A percentile compares a stretch with the other conserved stretches of the same genome.
Evolutionary conservation across 2,797 vertebrate genomes (phyloP).

Genomic region (Eulemur mongoz): DNA sequence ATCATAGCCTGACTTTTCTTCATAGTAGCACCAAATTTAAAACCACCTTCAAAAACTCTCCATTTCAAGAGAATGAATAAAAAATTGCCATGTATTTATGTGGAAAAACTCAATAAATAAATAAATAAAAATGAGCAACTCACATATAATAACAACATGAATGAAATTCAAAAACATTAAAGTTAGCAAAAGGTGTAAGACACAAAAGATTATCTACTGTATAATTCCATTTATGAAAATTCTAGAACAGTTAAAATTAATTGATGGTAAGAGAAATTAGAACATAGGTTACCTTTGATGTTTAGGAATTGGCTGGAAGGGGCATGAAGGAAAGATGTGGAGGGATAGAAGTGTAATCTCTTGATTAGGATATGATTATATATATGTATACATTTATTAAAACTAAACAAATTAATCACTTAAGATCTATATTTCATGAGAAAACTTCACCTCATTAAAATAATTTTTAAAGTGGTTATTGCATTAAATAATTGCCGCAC

Average conservation of each 20-base stretch:
- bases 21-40: not conserved
- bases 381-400: not conserved
- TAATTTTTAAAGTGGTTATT: not conserved
- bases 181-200: not conserved
- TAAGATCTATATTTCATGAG: not conserved
- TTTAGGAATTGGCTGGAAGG: not conserved
- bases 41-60: not conserved
- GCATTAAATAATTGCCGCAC: not conserved
- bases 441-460: not conserved
- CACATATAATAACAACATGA: not conserved
- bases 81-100: not conserved
- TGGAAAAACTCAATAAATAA: not conserved
- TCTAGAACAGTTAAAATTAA: not conserved
- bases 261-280: not conserved
- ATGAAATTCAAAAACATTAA: not conserved
- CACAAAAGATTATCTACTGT: not conserved
- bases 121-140: not conserved
- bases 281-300: not conserved
- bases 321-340: not conserved
- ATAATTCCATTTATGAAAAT: not conserved
- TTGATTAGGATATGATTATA: not conserved
- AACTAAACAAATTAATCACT: not conserved
- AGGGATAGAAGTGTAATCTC: not conserved
- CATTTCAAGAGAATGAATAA: not conserved
- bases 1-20: not conserved